Base-by-base conservation (phyloP, 2,888 invertebrate genomes). In the Catonia carolina region DNA sequence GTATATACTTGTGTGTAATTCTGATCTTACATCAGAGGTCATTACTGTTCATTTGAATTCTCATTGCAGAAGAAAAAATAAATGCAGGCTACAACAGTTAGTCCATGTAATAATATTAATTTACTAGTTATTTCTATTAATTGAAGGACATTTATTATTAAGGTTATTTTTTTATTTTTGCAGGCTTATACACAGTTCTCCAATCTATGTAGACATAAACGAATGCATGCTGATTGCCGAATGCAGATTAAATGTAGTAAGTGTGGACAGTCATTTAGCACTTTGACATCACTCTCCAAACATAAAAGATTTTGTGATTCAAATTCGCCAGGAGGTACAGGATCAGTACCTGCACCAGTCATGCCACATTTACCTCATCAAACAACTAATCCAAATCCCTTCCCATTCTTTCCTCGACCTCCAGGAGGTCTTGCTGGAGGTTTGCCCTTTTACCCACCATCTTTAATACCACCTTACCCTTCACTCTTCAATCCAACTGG, bases 171-270 rank as follows among this genome's bases (percentile, higher is more conserved):
- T n/a, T n/a, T n/a, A n/a, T n/a, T n/a, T n/a, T n/a, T n/a, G n/a
- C 78, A 84, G 83, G 87, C 95, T 8, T 99, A 99, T 77, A 99
- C 99, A 2, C 99, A 99, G 77, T 99, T 99, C 75, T 98, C 97
- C 36, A 99, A 99, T 74, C 80, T 99, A 69, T 99, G 99, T 72
- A 88, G 99, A n/a, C 99, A 99, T 77, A 96, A 94, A 71, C 91
- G 98, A 57, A 97, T 98, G 94, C 99, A 99, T 79, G 86, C 89
- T 54, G 89, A 92, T 71, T 98, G 97, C 73, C 87, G 94, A 67
- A 88, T 88, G 74, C 86, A 89, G 70, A 90, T 92, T 69, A 94
- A 93, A 77, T 98, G 97, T 75, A 84, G 80, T 68, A 94, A 95
- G 80, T 98, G 97, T 71, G 86, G 88, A 22, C 92, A 95, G 70